These are phyloP conservation scores for Agrotis puta DNA, from an alignment of 2,888 invertebrate genomes.

Conservation along the genomic window DNA sequence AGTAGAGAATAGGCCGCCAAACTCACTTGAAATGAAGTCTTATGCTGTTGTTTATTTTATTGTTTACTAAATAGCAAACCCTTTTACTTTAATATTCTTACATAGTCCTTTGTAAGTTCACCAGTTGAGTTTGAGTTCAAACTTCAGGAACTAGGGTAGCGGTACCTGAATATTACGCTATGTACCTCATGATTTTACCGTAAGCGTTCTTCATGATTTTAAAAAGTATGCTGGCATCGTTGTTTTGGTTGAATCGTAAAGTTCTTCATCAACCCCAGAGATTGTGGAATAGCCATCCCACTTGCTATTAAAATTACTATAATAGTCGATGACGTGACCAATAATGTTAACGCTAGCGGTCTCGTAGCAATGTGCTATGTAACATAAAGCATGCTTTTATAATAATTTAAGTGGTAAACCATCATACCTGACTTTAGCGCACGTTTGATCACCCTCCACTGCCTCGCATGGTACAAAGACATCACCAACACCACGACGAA, in stretches of 20 bases:
- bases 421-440: conserved; percentile 94
- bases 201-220: neutral
- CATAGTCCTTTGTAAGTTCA: too few relatives aligned
- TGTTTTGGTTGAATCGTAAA: neutral
- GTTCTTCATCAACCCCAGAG: conserved; percentile 6
- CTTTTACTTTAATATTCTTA: too few relatives aligned
- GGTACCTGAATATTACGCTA: neutral
- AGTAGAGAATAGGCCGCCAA: conserved; percentile 1
- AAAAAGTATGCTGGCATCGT: neutral
- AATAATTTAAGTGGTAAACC: neutral
- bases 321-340: conserved; percentile 29
- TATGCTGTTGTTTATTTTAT: neutral
- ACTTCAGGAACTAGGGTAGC: neutral
- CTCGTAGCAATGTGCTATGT: neutral
- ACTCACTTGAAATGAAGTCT: neutral
- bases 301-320: conserved; percentile 14
- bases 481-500: conserved; percentile 94
- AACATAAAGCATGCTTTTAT: neutral
- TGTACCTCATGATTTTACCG: neutral
- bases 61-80: neutral
- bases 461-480: conserved; percentile 94
- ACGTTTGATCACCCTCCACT: conserved; percentile 95
- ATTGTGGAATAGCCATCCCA: conserved; percentile 16
- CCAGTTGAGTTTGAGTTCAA: neutral
- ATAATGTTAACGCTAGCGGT: neutral